Percentiles rank a stretch among this genome's conserved stretches.
These are phyloP conservation scores for Hemitrygon akajei DNA, from an alignment of 2,797 vertebrate species.

Conservation along the genomic window DNA sequence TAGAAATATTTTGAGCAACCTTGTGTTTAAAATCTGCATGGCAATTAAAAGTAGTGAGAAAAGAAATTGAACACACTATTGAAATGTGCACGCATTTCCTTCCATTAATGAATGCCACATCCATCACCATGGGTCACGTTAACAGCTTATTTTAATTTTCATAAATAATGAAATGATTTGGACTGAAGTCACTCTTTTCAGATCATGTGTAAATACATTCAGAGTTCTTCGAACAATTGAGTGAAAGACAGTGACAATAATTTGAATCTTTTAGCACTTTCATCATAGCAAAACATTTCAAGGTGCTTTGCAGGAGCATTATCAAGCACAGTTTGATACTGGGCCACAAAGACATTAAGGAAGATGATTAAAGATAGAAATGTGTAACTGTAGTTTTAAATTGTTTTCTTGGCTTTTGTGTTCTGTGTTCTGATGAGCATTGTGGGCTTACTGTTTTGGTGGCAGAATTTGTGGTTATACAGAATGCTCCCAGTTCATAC, in stretches of 20 bases:
- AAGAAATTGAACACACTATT: not conserved
- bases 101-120: not conserved
- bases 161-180: not conserved
- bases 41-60: not conserved
- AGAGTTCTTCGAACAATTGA: not conserved
- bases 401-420: no score
- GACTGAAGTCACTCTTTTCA: not conserved
- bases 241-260: not conserved
- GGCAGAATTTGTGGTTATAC: no score
- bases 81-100: not conserved
- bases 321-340: no score
- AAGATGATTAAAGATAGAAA: no score
- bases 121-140: not conserved
- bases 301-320: no score
- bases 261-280: no score
- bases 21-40: not conserved
- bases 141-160: not conserved
- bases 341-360: no score
- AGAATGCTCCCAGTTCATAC: no score
- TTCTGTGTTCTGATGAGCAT: no score
- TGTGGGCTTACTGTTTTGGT: no score
- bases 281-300: no score
- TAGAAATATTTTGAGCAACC: not conserved
- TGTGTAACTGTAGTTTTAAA: not conserved
- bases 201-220: not conserved